Evolutionary conservation across 2,113 vertebrate species (phyloP), one percentile per base, ranked within the genome.

Genomic region (Panthera leo): DNA sequence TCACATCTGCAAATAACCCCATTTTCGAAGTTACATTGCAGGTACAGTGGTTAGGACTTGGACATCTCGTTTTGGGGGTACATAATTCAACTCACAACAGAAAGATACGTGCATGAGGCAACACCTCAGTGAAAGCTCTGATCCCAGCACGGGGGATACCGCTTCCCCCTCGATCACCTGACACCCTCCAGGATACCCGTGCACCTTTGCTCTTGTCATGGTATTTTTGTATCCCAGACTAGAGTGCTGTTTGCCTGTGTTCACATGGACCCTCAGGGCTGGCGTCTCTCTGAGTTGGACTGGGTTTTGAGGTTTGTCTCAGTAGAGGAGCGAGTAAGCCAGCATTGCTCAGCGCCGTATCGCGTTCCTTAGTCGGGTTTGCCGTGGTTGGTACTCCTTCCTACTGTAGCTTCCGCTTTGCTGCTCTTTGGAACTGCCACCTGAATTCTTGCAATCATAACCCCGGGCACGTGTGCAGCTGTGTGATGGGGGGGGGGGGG

Each of bases 311-410:
- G 27, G 75, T 29, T 76, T 14, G 14, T 48, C 14, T 53, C 18
- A 19, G 27, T 51, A 0, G 15, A 70, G 11, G 27, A 51, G 48
- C 11, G 29, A 25, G 36, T 42, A 9, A 2, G 51, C 48, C 63
- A 4, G 1, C 78, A 18, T 65, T 42, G 18, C 48, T 70, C 19
- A 42, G 78, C 2, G 0, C 65, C 21, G 1, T 15, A 7, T 19
- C 13, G 12, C 3, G 27, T 55, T 34, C 48, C 48, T 13, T 7
- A 27, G 18, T n/a, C 3, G 5, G 39, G 27, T 58, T 8, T 45
- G 5, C 78, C 39, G 0, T 0, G 0, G 48, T 42, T 55, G 13
- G 5, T 34, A 3, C 31, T 70, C 29, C 48, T 58, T 34, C 29
- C 78, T 31, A 8, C 51, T 1, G 1, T 39, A 8, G 21, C 29